Conservation (phyloP, 2,797 vertebrate genomes). For the Cossypha dichroa region DNA sequence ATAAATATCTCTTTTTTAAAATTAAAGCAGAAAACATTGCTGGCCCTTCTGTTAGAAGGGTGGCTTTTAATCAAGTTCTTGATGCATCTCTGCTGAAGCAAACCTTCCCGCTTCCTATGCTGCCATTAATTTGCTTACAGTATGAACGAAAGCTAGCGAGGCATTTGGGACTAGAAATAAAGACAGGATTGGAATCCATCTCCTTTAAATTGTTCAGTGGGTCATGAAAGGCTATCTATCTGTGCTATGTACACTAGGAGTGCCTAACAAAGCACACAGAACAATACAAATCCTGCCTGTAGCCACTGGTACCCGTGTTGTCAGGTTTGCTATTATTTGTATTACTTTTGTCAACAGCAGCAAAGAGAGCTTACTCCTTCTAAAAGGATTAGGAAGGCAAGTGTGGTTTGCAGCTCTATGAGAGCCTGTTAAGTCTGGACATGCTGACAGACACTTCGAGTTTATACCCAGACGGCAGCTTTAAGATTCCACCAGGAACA, state of each 20-base stretch:
- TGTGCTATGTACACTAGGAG: not conserved
- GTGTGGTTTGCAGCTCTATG: not conserved
- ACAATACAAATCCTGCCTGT: not conserved
- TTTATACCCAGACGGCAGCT: not conserved
- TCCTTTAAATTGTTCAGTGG: not conserved
- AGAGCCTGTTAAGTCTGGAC: not conserved
- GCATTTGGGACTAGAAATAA: not conserved
- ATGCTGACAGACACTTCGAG: not conserved
- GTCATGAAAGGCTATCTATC: not conserved
- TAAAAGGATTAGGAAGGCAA: not conserved
- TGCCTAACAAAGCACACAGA: not conserved
- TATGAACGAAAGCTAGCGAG: not conserved
- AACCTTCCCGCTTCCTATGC: not conserved
- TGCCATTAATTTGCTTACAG: not conserved
- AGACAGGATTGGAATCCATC: not conserved
- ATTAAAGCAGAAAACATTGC: not conserved
- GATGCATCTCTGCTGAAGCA: not conserved
- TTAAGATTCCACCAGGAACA: not conserved
- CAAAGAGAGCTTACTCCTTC: not conserved
- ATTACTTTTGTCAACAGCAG: not conserved
- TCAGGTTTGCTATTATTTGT: not conserved
- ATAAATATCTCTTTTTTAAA: not conserved
- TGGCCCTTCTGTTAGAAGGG: not conserved
- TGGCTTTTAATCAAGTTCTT: not conserved
- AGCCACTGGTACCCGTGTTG: not conserved